Evolutionary conservation across 2,113 vertebrate species (phyloP).

Genomic region (Mellivora capensis): DNA sequence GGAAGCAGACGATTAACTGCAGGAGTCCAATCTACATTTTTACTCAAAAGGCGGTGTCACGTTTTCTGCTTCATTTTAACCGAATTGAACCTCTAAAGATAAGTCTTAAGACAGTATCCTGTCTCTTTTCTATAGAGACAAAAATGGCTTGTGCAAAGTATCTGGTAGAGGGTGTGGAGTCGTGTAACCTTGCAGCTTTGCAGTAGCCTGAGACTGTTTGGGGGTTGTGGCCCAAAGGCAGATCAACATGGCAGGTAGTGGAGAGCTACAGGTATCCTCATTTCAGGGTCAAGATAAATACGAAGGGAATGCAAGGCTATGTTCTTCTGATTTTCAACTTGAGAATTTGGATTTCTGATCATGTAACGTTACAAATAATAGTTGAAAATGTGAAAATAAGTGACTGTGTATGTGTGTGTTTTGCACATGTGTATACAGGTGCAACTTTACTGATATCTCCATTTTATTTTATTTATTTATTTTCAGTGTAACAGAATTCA

Average conservation of each 20-base stretch:
- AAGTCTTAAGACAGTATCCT: not conserved
- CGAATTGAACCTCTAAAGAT: not conserved
- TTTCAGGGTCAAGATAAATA: not conserved
- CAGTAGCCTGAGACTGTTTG: not conserved
- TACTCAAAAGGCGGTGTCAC: not conserved
- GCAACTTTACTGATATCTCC: not conserved
- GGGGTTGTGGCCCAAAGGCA: not conserved
- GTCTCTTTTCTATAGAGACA: not conserved
- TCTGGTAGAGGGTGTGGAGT: not conserved
- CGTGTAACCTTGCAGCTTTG: not conserved
- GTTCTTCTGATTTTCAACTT: not conserved
- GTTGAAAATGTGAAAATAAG: not conserved
- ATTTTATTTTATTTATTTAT: not conserved
- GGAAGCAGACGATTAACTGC: not conserved
- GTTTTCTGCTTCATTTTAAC: not conserved
- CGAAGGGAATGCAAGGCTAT: accelerated
- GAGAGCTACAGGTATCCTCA: not conserved
- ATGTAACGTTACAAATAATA: not conserved
- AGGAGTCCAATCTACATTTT: not conserved
- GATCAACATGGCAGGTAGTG: not conserved
- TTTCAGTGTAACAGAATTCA: too few relatives aligned
- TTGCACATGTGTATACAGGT: not conserved
- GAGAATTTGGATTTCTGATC: not conserved
- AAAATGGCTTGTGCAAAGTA: too few relatives aligned
- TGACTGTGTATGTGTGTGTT: not conserved